Conservation (phyloP, 1,140 invertebrate species). For the Bombus vancouverensis region DNA sequence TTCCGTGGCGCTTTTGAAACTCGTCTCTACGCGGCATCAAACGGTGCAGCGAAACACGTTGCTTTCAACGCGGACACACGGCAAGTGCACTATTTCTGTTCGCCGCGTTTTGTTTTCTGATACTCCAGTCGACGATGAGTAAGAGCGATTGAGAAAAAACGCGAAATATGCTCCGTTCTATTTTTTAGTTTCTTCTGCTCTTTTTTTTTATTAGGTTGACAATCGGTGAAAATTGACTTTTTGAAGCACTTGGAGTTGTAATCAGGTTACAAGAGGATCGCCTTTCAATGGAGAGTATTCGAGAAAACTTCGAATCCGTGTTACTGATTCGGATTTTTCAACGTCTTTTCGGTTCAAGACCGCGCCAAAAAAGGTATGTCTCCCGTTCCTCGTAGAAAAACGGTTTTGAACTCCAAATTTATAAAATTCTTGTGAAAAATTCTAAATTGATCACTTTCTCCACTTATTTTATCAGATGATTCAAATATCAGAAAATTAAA, state of each 20-base stretch:
- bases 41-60: background rate
- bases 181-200: too few species aligned
- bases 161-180: background rate
- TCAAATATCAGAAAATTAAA: background rate
- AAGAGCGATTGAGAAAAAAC: background rate
- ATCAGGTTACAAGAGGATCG: background rate
- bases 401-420: background rate
- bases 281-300: background rate
- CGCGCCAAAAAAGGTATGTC: too few species aligned
- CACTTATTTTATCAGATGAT: background rate
- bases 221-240: background rate
- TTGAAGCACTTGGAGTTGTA: too few species aligned
- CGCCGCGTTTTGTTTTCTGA: slow-evolving; percentile 19
- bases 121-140: background rate
- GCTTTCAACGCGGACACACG: slow-evolving; percentile 28
- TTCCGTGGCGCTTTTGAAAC: slow-evolving; percentile 9
- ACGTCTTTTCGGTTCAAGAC: background rate
- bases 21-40: background rate
- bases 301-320: background rate
- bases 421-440: too few species aligned
- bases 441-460: too few species aligned
- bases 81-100: slow-evolving; percentile 14
- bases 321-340: background rate
- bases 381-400: background rate
- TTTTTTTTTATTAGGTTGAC: too few species aligned